Conservation (phyloP, 1,140 invertebrate genomes). For the Cecropterus lyciades region DNA sequence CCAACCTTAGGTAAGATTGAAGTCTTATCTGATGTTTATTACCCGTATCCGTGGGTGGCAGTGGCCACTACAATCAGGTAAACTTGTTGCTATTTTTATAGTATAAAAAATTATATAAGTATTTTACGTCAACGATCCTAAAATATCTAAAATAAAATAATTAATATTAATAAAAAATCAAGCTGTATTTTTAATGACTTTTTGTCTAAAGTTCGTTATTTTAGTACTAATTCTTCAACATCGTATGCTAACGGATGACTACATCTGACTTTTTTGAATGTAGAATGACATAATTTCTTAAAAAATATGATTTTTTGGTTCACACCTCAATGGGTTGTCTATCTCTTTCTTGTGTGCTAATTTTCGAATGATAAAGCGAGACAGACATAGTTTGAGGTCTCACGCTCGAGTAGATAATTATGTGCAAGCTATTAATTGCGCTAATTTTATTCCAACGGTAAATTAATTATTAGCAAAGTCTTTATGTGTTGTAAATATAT, state of each 20-base stretch:
- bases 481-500: no score
- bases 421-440: constrained; percentile 37
- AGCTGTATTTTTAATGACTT: no score
- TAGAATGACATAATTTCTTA: constrained; percentile 37
- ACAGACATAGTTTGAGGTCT: constrained; percentile 7
- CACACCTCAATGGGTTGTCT: not conserved
- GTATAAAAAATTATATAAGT: no score
- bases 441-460: constrained; percentile 42
- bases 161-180: no score
- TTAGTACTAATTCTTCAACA: constrained; percentile 12
- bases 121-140: no score
- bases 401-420: constrained; percentile 30
- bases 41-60: no score
- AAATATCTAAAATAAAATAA: no score
- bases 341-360: constrained; percentile 6
- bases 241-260: constrained; percentile 22
- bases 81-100: no score
- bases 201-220: no score
- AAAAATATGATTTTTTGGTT: constrained; percentile 3
- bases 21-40: no score
- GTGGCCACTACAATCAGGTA: no score
- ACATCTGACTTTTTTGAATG: constrained; percentile 40
- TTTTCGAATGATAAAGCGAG: not conserved
- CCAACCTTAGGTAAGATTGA: no score
- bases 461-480: not conserved